Base-by-base conservation (phyloP, 1,140 invertebrate species). In the Drosophila kikkawai region DNA sequence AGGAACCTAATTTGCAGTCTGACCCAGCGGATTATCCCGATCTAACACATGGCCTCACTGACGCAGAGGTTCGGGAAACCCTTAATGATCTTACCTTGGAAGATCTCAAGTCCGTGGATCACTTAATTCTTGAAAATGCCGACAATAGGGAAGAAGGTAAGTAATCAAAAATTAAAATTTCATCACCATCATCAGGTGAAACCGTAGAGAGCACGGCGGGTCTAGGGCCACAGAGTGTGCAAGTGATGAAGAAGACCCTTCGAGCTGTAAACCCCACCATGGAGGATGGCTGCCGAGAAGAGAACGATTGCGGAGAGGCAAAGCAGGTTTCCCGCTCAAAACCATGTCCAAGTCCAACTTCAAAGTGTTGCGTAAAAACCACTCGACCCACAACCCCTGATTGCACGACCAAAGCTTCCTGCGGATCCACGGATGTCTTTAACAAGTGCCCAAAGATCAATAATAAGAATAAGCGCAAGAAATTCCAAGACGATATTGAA, bases 1-100 rank as follows among this genome's bases (percentile, higher is more conserved):
- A 57, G 13, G 32, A 41, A 1, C 7, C 26, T 4, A 12, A 13
- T 12, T 32, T 15, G 3, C n/a, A 36, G 19, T 12, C 58, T 0
- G 78, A 75, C 8, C 55, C 45, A n/a, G 66, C 42, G 2, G 66
- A 84, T 7, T 88, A 84, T 64, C 77, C 81, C 7, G 84, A 88
- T 59, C 63, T 88, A 8, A 88, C 78, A 6, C 63, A 59, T 34
- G 85, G 85, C 4, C 69, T 88, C 8, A 75, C 13, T 39, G 81
- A 88, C 50, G 80, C 65, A 0, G 85, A 88, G 39, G 69, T 88
- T 15, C 69, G 75, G 22, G 71, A 65, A 0, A 59, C 74, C 7
- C 51, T 88, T 0, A 61, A 81, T 13, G 84, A 63, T 8, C 32
- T 88, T 0, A 67, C 66, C 2, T 12, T 88, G 7, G 69, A 81